Conservation (phyloP, 2,888 invertebrate species). For the Athalia circularis region DNA sequence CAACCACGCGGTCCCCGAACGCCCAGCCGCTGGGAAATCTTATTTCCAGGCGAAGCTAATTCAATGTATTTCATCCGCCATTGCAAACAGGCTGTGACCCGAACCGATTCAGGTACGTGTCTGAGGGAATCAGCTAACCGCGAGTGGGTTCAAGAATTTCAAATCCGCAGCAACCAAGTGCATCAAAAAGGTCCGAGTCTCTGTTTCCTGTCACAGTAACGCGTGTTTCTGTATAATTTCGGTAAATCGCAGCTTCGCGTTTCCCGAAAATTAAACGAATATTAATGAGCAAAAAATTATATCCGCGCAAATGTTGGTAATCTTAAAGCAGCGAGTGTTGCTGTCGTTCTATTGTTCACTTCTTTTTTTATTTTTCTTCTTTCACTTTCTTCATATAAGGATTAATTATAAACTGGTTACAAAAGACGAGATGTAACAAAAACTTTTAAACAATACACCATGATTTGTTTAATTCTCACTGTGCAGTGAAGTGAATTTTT, state of each 20-base stretch:
- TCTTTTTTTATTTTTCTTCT: background rate
- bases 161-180: conserved; percentile 1
- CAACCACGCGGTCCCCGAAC: conserved; percentile 50
- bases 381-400: too few relatives aligned
- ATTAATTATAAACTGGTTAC: too few relatives aligned
- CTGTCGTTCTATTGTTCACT: background rate
- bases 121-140: conserved; percentile 10
- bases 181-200: background rate
- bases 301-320: too few relatives aligned
- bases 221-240: background rate
- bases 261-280: background rate
- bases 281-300: too few relatives aligned
- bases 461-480: background rate
- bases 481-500: background rate
- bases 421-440: too few relatives aligned
- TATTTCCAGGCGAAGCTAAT: conserved; percentile 65
- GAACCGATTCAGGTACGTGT: conserved; percentile 34
- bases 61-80: conserved; percentile 53
- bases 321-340: too few relatives aligned
- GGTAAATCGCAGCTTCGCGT: background rate
- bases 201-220: background rate
- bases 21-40: conserved; percentile 68
- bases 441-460: background rate
- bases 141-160: conserved; percentile 27
- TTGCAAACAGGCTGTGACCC: conserved; percentile 41